phyloP scores from a whole-genome alignment of 2,113 vertebrate genomes.

The Caranx ignobilis region DNA sequence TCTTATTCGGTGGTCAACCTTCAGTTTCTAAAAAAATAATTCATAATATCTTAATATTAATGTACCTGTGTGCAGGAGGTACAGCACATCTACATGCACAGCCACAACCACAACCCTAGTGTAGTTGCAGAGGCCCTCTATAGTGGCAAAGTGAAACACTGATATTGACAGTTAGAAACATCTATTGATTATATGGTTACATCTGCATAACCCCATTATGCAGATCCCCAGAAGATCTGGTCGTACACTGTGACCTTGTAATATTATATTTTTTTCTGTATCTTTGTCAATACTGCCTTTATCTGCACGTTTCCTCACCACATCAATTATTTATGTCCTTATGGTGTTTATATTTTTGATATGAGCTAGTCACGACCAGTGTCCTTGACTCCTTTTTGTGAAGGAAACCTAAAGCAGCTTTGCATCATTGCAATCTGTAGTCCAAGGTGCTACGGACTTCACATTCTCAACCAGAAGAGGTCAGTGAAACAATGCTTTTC shows the following conservation, averaged over 20 bases:
- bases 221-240: neutral
- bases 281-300: neutral
- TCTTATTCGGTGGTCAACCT: neutral
- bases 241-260: neutral
- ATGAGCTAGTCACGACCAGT: neutral
- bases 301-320: neutral
- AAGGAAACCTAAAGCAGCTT: neutral
- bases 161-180: neutral
- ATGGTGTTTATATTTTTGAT: neutral
- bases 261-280: neutral
- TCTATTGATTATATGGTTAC: neutral
- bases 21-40: neutral
- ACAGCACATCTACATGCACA: neutral
- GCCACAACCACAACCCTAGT: neutral
- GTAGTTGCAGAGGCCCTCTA: neutral
- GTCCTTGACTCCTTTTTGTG: neutral
- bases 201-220: neutral
- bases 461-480: conserved; percentile 32
- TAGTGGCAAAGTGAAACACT: neutral
- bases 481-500: conserved; percentile 19
- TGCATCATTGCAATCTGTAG: neutral
- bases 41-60: too few relatives aligned
- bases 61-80: neutral
- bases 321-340: neutral
- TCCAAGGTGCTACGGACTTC: neutral